phyloP scores from a whole-genome alignment of 1,140 invertebrate genomes.

The Bombus pascuorum region DNA sequence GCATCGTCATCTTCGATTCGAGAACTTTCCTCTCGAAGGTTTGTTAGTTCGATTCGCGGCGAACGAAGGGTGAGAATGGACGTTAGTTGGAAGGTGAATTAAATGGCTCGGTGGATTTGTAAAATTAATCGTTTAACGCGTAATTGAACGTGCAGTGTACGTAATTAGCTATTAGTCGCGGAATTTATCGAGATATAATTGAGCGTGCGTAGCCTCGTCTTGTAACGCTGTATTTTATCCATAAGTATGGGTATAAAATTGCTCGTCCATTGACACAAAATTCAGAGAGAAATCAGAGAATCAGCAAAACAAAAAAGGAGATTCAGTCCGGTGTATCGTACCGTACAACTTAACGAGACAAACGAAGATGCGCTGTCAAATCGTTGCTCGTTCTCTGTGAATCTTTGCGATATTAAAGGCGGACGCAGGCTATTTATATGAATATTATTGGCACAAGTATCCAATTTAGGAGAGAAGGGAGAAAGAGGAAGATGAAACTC shows the following conservation, averaged over 20 bases:
- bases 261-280: not conserved
- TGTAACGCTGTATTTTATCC: not conserved
- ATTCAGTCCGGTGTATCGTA: too few species aligned
- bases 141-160: not conserved
- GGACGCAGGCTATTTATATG: too few species aligned
- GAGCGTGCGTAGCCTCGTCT: not conserved
- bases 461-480: not conserved
- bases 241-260: not conserved
- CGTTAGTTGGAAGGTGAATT: not conserved
- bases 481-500: not conserved
- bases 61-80: not conserved
- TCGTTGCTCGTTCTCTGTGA: too few species aligned
- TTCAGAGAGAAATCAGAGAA: not conserved
- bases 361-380: too few species aligned
- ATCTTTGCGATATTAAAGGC: too few species aligned
- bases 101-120: not conserved
- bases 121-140: constrained; percentile 27
- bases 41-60: not conserved
- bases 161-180: not conserved
- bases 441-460: too few species aligned
- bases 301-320: not conserved
- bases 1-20: not conserved
- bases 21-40: not conserved
- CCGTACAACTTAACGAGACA: too few species aligned
- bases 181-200: constrained; percentile 15